phyloP scores from a whole-genome alignment of 2,888 invertebrate species.

The Tetranychus truncatus region DNA sequence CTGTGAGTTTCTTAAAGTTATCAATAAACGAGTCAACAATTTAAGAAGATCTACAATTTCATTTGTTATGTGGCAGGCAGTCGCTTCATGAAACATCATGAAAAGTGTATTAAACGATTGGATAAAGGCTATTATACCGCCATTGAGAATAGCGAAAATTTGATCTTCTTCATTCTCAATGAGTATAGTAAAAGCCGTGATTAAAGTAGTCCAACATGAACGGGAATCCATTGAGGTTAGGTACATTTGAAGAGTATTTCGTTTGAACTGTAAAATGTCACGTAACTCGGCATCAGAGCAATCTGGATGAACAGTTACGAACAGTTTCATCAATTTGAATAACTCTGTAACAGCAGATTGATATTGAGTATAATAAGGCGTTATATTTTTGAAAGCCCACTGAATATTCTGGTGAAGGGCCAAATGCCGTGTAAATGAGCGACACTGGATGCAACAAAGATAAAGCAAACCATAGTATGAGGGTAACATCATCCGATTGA shows the following conservation, averaged over 20 bases:
- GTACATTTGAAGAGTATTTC: constrained; percentile 69
- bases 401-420: constrained; percentile 84
- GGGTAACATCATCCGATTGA: constrained; percentile 80
- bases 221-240: constrained; percentile 70
- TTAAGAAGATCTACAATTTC: constrained; percentile 64
- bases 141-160: constrained; percentile 69
- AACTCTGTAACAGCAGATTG: constrained; percentile 75
- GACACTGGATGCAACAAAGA: constrained; percentile 72
- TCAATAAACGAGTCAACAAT: constrained; percentile 38
- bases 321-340: constrained; percentile 68
- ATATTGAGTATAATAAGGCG: constrained; percentile 85
- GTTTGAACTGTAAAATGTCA: constrained; percentile 65
- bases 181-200: constrained; percentile 67
- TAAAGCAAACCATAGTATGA: constrained; percentile 66
- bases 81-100: constrained; percentile 82
- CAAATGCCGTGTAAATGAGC: constrained; percentile 61
- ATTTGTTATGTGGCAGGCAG: constrained; percentile 62
- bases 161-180: constrained; percentile 76
- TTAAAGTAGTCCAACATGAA: constrained; percentile 81
- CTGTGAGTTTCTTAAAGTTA: constrained; percentile 35
- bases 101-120: constrained; percentile 74
- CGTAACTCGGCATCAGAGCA: constrained; percentile 53
- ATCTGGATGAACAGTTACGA: constrained; percentile 65
- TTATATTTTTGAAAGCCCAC: constrained; percentile 91
- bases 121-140: constrained; percentile 60